Conservation (phyloP, 2,888 invertebrate species). For the Lepidochrysops patricia region DNA sequence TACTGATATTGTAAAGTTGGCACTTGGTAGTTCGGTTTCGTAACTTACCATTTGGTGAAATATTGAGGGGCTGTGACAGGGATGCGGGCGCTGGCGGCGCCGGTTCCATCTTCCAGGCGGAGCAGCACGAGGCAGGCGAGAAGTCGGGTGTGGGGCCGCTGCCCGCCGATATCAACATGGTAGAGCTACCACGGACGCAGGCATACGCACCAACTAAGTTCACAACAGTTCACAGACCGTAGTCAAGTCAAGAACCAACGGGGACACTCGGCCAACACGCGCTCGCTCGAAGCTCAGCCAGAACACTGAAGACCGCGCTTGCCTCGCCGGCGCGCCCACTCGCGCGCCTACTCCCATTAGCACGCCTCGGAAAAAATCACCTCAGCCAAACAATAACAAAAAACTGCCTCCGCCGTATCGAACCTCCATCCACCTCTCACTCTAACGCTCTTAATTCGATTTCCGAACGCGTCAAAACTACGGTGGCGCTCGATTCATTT, state of each 20-base stretch:
- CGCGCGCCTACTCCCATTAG: constrained; percentile 72
- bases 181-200: constrained; percentile 50
- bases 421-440: constrained; percentile 64
- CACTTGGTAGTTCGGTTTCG: no score
- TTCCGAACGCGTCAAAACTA: constrained; percentile 72
- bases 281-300: constrained; percentile 72
- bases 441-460: constrained; percentile 73
- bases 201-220: constrained; percentile 50
- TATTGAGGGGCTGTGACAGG: constrained; percentile 67
- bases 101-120: constrained; percentile 79
- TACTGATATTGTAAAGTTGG: not conserved
- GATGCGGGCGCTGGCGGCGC: constrained; percentile 70
- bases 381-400: constrained; percentile 67
- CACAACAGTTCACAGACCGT: constrained; percentile 47
- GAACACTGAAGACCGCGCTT: constrained; percentile 75
- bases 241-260: constrained; percentile 21
- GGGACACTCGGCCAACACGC: constrained; percentile 53
- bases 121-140: constrained; percentile 74
- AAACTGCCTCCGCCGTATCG: constrained; percentile 58
- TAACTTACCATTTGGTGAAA: constrained; percentile 72
- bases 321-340: constrained; percentile 69
- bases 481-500: constrained; percentile 60
- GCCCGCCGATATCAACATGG: constrained; percentile 80
- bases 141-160: constrained; percentile 74
- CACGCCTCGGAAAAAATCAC: constrained; percentile 72